A percentile compares a stretch with the other conserved stretches of the same genome.
phyloP scores from a whole-genome alignment of 2,113 vertebrate species.

The Alces alces region DNA sequence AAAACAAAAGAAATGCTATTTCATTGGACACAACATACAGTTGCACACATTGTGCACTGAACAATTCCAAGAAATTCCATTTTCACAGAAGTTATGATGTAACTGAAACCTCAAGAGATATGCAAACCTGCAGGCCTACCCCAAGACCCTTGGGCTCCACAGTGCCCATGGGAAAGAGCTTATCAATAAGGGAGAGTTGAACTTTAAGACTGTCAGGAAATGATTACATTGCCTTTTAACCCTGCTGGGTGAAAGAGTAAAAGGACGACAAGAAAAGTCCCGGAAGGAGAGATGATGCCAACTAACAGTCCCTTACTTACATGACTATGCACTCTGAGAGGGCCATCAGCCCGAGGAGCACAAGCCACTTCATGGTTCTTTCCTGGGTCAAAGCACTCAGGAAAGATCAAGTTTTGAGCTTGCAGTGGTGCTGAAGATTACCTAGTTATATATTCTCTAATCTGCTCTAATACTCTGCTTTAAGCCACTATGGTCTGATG shows the following conservation, averaged over 20 bases:
- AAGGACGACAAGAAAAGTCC: not conserved
- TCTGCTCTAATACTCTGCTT: not conserved
- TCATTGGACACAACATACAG: too few relatives aligned
- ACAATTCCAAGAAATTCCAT: not conserved
- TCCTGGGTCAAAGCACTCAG: accelerated
- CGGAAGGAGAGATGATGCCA: not conserved
- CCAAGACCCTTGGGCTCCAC: not conserved
- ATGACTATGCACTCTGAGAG: constrained; percentile 68
- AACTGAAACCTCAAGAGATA: not conserved
- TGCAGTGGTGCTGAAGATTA: accelerated
- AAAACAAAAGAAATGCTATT: not conserved
- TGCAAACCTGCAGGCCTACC: too few relatives aligned
- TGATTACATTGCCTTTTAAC: not conserved
- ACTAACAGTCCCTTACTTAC: constrained; percentile 58
- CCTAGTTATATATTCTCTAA: constrained; percentile 55
- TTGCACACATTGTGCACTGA: not conserved
- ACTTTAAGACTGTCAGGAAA: not conserved
- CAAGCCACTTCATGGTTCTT: constrained; percentile 74
- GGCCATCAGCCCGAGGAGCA: constrained; percentile 69
- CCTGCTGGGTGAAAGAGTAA: not conserved
- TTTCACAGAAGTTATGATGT: not conserved
- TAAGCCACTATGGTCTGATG: constrained; percentile 6
- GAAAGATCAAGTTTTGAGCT: not conserved
- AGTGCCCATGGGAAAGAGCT: not conserved
- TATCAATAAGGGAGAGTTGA: not conserved